phyloP scores from a whole-genome alignment of 1,140 invertebrate genomes.

The Stegodyphus mimosarum region DNA sequence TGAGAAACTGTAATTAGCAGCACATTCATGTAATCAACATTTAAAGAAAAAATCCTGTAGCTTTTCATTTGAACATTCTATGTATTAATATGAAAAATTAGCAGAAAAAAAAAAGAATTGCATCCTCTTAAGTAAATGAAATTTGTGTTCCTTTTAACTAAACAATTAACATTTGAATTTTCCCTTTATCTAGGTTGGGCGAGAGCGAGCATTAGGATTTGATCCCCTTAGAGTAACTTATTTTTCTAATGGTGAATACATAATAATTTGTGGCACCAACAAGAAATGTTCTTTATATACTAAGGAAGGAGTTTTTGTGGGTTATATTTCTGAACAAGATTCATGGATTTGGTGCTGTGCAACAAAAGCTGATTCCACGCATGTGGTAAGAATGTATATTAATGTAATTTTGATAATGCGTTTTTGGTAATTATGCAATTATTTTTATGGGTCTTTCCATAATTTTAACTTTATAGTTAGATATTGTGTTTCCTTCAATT shows the following conservation, averaged over 20 bases:
- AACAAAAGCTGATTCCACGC: slow-evolving; percentile 79
- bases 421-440: no score
- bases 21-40: no score
- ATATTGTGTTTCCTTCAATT: no score
- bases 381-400: slow-evolving; percentile 73
- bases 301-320: slow-evolving; percentile 84
- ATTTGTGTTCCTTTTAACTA: slow-evolving; percentile 14
- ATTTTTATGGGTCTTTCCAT: no score
- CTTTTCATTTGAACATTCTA: no score
- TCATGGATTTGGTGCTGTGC: slow-evolving; percentile 90
- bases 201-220: slow-evolving; percentile 82
- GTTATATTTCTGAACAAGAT: slow-evolving; percentile 77
- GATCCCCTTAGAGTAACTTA: slow-evolving; percentile 84
- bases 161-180: no score
- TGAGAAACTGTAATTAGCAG: no score
- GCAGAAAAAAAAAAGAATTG: no score
- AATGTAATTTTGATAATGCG: no score
- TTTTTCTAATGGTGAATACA: slow-evolving; percentile 83
- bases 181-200: slow-evolving; percentile 71
- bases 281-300: slow-evolving; percentile 82
- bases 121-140: neutral
- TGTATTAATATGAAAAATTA: no score
- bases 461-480: no score
- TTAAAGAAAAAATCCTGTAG: no score
- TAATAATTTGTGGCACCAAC: slow-evolving; percentile 86